phyloP scores from a whole-genome alignment of 2,113 vertebrate genomes.

The Cyprinodon variegatus region DNA sequence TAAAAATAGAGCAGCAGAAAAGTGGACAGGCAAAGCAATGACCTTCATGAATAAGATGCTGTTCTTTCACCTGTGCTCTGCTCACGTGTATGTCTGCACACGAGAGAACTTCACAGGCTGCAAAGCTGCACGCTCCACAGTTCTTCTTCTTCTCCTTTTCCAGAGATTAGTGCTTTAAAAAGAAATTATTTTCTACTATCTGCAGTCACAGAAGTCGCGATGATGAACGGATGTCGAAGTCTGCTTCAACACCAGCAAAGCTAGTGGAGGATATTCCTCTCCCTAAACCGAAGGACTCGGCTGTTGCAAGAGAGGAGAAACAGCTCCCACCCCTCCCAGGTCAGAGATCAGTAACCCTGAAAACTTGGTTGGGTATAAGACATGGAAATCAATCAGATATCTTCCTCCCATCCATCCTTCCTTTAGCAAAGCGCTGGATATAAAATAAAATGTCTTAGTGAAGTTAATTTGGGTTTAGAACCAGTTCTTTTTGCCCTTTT shows the following conservation, averaged over 20 bases:
- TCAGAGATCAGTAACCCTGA: constrained; percentile 59
- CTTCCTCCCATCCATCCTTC: not conserved
- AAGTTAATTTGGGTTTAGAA: constrained; percentile 22
- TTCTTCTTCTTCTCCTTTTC: constrained; percentile 18
- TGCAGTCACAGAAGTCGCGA: constrained; percentile 91
- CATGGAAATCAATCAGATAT: not conserved
- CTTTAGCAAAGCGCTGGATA: not conserved
- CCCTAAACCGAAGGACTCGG: constrained; percentile 85
- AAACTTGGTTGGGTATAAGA: not conserved
- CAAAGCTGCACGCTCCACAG: constrained; percentile 36
- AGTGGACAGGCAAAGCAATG: constrained; percentile 63
- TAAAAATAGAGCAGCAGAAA: constrained; percentile 74
- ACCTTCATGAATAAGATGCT: constrained; percentile 69
- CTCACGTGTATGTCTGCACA: constrained; percentile 5
- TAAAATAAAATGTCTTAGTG: not conserved
- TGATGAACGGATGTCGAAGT: constrained; percentile 89
- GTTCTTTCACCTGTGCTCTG: constrained; percentile 34
- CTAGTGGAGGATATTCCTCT: constrained; percentile 82
- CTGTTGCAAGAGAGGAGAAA: constrained; percentile 84
- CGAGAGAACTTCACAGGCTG: constrained; percentile 1
- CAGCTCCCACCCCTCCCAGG: constrained; percentile 92
- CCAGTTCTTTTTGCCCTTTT: constrained; percentile 47
- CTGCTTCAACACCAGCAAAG: constrained; percentile 88
- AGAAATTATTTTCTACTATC: constrained; percentile 32
- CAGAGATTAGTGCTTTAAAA: constrained; percentile 19